Conservation (phyloP, 2,888 invertebrate species). For the Ephialtes manifestator region DNA sequence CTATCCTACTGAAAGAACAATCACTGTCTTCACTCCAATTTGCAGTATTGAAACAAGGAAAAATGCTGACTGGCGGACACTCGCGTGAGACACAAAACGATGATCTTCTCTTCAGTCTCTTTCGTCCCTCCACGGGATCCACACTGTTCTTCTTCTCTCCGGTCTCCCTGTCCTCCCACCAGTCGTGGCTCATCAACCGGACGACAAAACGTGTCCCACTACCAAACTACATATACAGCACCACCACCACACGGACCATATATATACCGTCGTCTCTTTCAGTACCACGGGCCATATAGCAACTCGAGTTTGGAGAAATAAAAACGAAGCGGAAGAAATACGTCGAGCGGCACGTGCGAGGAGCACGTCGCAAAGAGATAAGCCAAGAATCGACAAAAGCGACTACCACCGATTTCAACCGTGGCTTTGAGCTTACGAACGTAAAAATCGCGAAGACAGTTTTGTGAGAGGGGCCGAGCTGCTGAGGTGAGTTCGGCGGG, state of each 20-base stretch:
- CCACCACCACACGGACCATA: not conserved
- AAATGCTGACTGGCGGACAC: slow-evolving; percentile 15
- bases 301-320: not conserved
- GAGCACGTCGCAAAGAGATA: not conserved
- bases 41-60: slow-evolving; percentile 3
- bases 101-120: slow-evolving; percentile 40
- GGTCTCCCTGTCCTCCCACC: slow-evolving; percentile 32
- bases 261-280: slow-evolving; percentile 12
- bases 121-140: slow-evolving; percentile 27
- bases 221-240: slow-evolving; percentile 35
- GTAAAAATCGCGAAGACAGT: not conserved
- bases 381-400: not conserved
- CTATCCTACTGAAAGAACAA: no score
- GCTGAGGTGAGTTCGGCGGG: slow-evolving; percentile 58
- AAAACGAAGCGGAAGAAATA: slow-evolving; percentile 1
- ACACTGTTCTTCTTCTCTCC: slow-evolving; percentile 34
- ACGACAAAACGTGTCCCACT: slow-evolving; percentile 52
- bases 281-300: not conserved
- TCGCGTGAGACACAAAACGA: slow-evolving; percentile 14
- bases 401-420: not conserved
- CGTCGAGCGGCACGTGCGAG: not conserved
- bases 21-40: not conserved
- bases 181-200: slow-evolving; percentile 49
- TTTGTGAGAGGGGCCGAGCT: slow-evolving; percentile 5
- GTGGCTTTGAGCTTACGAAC: not conserved